Evolutionary conservation across 2,888 invertebrate genomes (phyloP), one percentile per base, ranked within the genome.

Genomic region (Oxyteleia sp.): DNA sequence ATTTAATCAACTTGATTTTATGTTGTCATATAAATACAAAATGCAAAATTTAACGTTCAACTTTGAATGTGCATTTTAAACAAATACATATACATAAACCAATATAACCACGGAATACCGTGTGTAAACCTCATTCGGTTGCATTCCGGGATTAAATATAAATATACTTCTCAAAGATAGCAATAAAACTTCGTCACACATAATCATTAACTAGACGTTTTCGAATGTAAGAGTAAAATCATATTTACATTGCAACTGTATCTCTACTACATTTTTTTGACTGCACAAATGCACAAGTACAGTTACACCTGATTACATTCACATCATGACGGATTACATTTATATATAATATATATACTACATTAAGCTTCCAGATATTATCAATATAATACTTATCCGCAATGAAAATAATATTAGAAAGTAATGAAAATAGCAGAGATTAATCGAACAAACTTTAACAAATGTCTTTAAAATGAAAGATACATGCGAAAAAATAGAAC

Each of bases 181-280:
- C 26, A 26, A 26, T 26, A 5, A 4, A 26, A n/a, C n/a, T n/a
- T 26, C 5, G 5, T 26, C 26, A 4, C 26, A 26, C 5, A 4
- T 4, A 26, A 26, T 26, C 26, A 2, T 5, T 26, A 26, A 26
- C 4, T 26, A 4, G 26, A 4, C 26, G 26, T 26, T 26, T 26
- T 26, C 26, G 2, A 26, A 13, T n/a, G 2, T 13, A 41, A 13
- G 5, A 41, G 15, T 13, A 41, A n/a, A n/a, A 13, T 41, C 41
- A 4, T 13, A 41, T 41, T 41, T 41, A 41, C 41, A 41, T 41
- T 13, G 41, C n/a, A 41, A 41, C 15, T 41, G 10, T 41, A 38
- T n/a, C n/a, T 5, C 13, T 38, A 38, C 2, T 38, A 10, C 41
- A 5, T n/a, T 38, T 10, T 26, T 26, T 26, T 26, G 2, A 26